Evolutionary conservation across 2,113 vertebrate genomes (phyloP).

Genomic region (Eublepharis macularius): DNA sequence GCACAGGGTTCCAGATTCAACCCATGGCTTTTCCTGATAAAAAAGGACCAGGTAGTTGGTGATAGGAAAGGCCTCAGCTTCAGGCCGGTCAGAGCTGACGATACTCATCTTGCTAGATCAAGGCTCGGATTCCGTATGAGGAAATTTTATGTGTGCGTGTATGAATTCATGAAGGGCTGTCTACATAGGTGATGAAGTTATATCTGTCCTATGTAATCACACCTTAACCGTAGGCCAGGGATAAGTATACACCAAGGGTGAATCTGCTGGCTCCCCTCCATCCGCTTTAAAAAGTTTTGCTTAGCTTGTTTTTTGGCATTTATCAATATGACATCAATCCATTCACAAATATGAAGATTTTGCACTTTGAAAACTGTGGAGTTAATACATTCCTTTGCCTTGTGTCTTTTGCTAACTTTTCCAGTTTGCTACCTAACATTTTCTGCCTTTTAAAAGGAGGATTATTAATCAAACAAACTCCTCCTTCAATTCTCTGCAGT

Average conservation of each 20-base stretch:
- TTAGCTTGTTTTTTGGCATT: neutral
- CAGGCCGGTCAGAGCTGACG: too few relatives aligned
- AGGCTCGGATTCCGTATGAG: too few relatives aligned
- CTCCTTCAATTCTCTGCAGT: slow-evolving; percentile 24
- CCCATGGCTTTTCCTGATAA: too few relatives aligned
- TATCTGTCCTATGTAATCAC: neutral
- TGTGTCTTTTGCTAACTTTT: slow-evolving; percentile 14
- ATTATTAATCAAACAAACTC: slow-evolving; percentile 51
- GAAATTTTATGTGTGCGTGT: too few relatives aligned
- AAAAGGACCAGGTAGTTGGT: too few relatives aligned
- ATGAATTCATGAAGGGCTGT: neutral
- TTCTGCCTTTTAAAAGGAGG: slow-evolving; percentile 47
- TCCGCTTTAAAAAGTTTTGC: neutral
- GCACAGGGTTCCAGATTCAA: too few relatives aligned
- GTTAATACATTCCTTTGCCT: slow-evolving; percentile 51
- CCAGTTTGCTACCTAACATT: slow-evolving; percentile 27
- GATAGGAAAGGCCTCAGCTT: too few relatives aligned
- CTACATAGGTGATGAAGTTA: neutral
- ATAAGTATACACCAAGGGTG: neutral
- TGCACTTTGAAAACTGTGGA: neutral
- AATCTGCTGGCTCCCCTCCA: neutral
- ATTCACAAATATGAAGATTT: neutral
- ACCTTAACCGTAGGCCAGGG: neutral
- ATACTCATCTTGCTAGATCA: too few relatives aligned
- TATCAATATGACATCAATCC: neutral